Evolutionary conservation across 1,140 invertebrate species (phyloP).

Genomic region (Diprion similis): DNA sequence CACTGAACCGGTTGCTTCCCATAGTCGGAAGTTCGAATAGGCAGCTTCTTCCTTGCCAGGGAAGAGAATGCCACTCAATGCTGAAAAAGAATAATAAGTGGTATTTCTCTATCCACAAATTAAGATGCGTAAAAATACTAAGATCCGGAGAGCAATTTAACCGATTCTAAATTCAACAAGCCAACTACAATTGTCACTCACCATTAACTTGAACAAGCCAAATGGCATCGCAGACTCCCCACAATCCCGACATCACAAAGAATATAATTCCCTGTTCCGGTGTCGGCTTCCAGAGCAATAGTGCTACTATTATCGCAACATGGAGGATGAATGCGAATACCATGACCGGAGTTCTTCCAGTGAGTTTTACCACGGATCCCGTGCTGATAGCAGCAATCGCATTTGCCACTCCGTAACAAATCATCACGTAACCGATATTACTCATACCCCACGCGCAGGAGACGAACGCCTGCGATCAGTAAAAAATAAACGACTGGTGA

Average conservation of each 20-base stretch:
- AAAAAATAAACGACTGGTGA: no score
- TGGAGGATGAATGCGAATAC: constrained; percentile 78
- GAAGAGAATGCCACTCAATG: constrained; percentile 88
- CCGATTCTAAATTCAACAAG: no score
- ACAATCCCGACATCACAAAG: constrained; percentile 84
- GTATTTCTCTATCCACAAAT: no score
- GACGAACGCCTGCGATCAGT: constrained; percentile 76
- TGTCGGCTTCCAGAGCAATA: constrained; percentile 79
- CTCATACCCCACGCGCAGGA: constrained; percentile 88
- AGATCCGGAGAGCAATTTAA: no score
- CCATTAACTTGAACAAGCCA: constrained; percentile 96
- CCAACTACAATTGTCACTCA: constrained; percentile 57
- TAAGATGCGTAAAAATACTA: no score
- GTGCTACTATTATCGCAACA: constrained; percentile 68
- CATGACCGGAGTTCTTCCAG: constrained; percentile 80
- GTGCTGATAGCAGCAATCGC: constrained; percentile 81
- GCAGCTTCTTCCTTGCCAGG: constrained; percentile 87
- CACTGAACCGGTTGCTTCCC: constrained; percentile 90
- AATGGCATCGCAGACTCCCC: constrained; percentile 90
- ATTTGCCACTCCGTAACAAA: constrained; percentile 87
- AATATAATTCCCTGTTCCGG: constrained; percentile 75
- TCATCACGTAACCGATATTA: constrained; percentile 91
- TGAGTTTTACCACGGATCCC: constrained; percentile 80
- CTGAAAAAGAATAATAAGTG: constrained; percentile 60
- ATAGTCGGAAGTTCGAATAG: constrained; percentile 91